A percentile compares a stretch with the other conserved stretches of the same genome.
Conservation (phyloP, 2,888 invertebrate genomes). For the Idaea straminata region DNA sequence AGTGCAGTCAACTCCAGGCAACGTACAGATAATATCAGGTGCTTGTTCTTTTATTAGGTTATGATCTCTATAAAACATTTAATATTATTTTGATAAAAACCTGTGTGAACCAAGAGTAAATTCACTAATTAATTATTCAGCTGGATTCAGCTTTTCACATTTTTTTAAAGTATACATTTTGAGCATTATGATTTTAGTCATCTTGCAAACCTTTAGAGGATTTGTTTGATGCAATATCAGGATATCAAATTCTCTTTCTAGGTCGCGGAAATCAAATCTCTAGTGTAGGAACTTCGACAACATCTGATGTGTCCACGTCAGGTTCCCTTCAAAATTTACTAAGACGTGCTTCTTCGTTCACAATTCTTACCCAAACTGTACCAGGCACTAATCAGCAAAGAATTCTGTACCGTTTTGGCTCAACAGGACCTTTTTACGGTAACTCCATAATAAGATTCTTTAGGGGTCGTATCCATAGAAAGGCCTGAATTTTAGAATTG, state of each 20-base stretch:
- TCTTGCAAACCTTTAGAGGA: neutral
- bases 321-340: neutral
- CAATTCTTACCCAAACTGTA: neutral
- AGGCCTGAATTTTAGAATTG: neutral
- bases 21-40: neutral
- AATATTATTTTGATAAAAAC: neutral
- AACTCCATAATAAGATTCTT: neutral
- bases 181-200: neutral
- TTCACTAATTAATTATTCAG: neutral
- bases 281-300: neutral
- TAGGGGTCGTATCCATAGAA: neutral
- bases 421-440: neutral
- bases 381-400: neutral
- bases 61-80: neutral
- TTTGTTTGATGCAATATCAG: neutral
- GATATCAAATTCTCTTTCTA: neutral
- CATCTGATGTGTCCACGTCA: neutral
- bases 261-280: slow-evolving; percentile 2
- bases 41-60: neutral
- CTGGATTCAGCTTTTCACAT: no score
- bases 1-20: neutral
- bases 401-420: neutral
- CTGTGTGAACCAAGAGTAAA: neutral
- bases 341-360: neutral
- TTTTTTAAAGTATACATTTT: neutral